phyloP scores from a whole-genome alignment of 2,113 vertebrate species.

The Genyomyrus donnyi region DNA sequence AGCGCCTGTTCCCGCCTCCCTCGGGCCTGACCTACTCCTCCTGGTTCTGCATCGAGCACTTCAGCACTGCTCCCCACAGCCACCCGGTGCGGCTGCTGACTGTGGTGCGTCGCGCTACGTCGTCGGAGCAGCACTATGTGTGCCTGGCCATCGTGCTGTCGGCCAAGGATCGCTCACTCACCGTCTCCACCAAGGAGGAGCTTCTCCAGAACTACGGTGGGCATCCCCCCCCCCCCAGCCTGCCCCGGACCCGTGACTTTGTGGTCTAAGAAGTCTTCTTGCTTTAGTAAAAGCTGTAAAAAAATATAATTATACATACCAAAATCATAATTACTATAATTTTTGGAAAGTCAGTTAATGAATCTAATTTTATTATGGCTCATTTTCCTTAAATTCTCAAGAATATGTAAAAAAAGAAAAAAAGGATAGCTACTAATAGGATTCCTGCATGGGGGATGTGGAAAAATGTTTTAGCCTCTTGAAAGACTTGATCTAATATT shows the following conservation, averaged over 20 bases:
- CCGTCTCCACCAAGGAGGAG: conserved; percentile 94
- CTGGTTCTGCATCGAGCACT: conserved; percentile 95
- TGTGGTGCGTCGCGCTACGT: conserved; percentile 77
- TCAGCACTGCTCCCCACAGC: conserved; percentile 70
- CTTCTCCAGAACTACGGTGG: conserved; percentile 86
- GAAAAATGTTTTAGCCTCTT: not conserved
- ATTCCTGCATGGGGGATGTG: not conserved
- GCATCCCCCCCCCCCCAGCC: not conserved
- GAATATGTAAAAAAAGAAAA: not conserved
- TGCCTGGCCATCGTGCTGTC: conserved; percentile 87
- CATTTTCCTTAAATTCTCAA: not conserved
- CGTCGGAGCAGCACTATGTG: conserved; percentile 94
- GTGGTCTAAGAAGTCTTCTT: not conserved
- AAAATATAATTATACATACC: not conserved
- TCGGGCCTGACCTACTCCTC: conserved; percentile 90
- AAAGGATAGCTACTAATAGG: not conserved
- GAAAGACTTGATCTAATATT: not conserved
- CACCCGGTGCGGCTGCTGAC: conserved; percentile 88
- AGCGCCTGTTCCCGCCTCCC: conserved; percentile 88
- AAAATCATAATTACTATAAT: not conserved
- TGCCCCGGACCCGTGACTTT: not conserved
- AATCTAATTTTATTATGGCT: not conserved
- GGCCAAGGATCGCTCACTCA: conserved; percentile 81
- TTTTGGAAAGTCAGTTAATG: not conserved
- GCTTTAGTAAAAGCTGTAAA: not conserved